phyloP scores from a whole-genome alignment of 1,140 invertebrate genomes.

The Potamilus streckersoni region DNA sequence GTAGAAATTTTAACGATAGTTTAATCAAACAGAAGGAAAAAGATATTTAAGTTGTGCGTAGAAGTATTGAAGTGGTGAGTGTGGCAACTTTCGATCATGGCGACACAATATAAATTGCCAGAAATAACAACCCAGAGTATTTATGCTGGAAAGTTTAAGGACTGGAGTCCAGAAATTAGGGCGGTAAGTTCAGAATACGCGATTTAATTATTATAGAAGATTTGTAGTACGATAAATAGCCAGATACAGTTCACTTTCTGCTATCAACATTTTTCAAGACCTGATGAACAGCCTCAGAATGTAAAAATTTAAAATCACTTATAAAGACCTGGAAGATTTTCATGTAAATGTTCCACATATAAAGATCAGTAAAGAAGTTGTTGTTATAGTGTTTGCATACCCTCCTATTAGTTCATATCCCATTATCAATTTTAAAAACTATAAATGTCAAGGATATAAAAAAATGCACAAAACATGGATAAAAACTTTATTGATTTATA shows the following conservation, averaged over 20 bases:
- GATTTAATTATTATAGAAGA: background rate
- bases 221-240: background rate
- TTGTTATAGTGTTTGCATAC: too few species aligned
- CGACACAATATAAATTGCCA: constrained; percentile 49
- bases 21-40: too few species aligned
- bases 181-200: constrained; percentile 48
- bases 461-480: too few species aligned
- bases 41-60: too few species aligned
- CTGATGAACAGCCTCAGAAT: background rate
- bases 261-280: background rate
- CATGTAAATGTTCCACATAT: background rate
- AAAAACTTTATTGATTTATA: too few species aligned
- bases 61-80: too few species aligned
- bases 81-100: constrained; percentile 24
- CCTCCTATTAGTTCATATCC: too few species aligned
- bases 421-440: too few species aligned
- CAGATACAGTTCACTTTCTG: background rate
- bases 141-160: constrained; percentile 63
- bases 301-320: background rate
- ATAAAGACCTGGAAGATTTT: too few species aligned
- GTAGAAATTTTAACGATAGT: too few species aligned
- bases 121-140: constrained; percentile 69
- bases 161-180: constrained; percentile 55
- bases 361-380: background rate
- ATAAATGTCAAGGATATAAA: too few species aligned